A percentile compares a stretch with the other conserved stretches of the same genome.
Evolutionary conservation across 2,113 vertebrate genomes (phyloP).

Genomic region (Crotalus viridis): DNA sequence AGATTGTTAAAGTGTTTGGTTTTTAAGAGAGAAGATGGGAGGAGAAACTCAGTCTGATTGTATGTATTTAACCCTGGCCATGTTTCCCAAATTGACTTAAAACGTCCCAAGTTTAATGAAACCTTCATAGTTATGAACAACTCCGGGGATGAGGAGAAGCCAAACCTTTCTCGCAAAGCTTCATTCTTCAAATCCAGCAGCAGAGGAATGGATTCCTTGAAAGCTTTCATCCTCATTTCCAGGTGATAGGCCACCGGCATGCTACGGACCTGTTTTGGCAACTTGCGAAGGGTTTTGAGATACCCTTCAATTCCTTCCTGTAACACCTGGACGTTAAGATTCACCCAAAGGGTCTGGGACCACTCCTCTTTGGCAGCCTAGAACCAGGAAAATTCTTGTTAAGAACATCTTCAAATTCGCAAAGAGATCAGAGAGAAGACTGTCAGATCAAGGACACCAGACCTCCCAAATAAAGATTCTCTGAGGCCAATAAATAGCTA

Average conservation of each 20-base stretch:
- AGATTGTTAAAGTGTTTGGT: not conserved
- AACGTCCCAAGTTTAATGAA: not conserved
- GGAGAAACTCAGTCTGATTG: not conserved
- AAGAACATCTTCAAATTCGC: not conserved
- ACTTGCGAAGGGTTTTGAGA: conserved; percentile 77
- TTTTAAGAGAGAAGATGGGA: not conserved
- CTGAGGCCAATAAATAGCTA: not conserved
- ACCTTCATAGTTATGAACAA: not conserved
- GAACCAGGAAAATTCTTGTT: not conserved
- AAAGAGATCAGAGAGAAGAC: not conserved
- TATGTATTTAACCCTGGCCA: not conserved
- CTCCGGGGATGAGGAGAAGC: not conserved
- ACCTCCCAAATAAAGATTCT: not conserved
- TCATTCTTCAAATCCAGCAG: conserved; percentile 93
- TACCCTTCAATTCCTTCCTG: conserved; percentile 86
- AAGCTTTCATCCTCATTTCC: conserved; percentile 87
- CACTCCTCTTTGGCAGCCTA: conserved; percentile 87
- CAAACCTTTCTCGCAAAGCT: conserved; percentile 90
- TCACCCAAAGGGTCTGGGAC: conserved; percentile 90
- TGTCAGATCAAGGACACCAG: not conserved
- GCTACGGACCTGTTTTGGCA: conserved; percentile 78
- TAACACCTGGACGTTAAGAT: conserved; percentile 86
- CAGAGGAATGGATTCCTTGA: conserved; percentile 88
- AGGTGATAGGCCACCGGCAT: conserved; percentile 78
- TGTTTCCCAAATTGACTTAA: not conserved